phyloP scores from a whole-genome alignment of 2,113 vertebrate genomes.

The Cavia aperea region DNA sequence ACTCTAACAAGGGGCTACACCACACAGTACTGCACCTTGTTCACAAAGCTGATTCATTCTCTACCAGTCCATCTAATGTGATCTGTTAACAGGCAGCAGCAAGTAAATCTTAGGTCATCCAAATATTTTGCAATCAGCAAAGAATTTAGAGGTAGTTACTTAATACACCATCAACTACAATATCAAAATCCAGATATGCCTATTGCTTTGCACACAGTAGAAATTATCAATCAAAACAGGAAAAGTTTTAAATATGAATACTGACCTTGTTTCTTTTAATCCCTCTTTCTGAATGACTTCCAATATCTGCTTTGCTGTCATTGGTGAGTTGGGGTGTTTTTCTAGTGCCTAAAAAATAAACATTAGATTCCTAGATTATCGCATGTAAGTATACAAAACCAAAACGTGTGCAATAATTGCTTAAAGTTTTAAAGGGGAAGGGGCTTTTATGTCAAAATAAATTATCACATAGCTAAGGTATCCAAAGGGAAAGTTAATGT shows the following conservation, averaged over 20 bases:
- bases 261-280: conserved; percentile 88
- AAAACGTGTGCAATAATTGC: conserved; percentile 41
- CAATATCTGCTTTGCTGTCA: conserved; percentile 88
- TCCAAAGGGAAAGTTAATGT: conserved; percentile 51
- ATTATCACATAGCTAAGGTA: conserved; percentile 7
- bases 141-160: neutral
- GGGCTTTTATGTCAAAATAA: conserved; percentile 40
- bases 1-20: neutral
- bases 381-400: neutral
- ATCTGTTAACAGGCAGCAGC: neutral
- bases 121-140: conserved; percentile 26
- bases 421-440: conserved; percentile 53
- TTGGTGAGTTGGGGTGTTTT: conserved; percentile 86
- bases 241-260: conserved; percentile 58
- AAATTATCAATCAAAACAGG: conserved; percentile 33
- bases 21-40: neutral
- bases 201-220: conserved; percentile 9
- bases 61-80: neutral
- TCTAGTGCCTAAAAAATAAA: conserved; percentile 81
- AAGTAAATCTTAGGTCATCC: conserved; percentile 34
- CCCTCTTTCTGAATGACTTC: conserved; percentile 90
- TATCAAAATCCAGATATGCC: conserved; percentile 20
- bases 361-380: conserved; percentile 46
- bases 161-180: neutral
- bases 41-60: neutral